Base-by-base conservation (phyloP, 2,113 vertebrate species). In the Apaloderma vittatum region DNA sequence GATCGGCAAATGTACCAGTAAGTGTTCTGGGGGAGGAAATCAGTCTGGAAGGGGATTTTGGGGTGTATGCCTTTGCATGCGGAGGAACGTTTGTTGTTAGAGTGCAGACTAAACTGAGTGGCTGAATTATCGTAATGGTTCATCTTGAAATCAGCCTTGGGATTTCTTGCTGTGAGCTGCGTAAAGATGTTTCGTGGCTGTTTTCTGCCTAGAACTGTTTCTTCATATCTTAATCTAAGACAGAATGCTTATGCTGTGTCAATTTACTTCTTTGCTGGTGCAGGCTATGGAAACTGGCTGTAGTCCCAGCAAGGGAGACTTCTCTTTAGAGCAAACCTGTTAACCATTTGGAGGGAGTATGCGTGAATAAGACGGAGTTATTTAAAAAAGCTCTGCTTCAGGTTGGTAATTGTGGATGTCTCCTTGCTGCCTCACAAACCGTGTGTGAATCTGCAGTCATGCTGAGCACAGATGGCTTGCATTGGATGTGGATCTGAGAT, bases 281-380 rank as follows among this genome's bases (percentile, higher is more conserved):
- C 29, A 94, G 97, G 86, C 80, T 40, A 75, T 91, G 94, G 94
- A 82, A 86, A 61, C 52, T 76, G 94, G 54, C 88, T 91, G 82
- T 68, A 89, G 81, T 57, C 77, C 84, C 85, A 81, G 91, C 66
- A 32, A 54, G 71, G 66, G 86, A 62, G 76, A 75, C 49, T 84
- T 86, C 57, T 77, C 86, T 22, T 63, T 68, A 32, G 91, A 92
- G 76, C 27, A 93, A 67, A 62, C 43, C 88, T 91, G 76, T 95
- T 97, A 97, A 96, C 86, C 49, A 0, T 93, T 79, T 58, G 93
- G 76, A 95, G 94, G n/a, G 48, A 89, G 48, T 26, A 43, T 61
- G 5, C 18, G 80, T 55, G 48, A 57, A 54, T 23, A 57, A 91
- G 62, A 6, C 36, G 3, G 63, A 62, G 30, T 36, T 66, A 11